These are phyloP conservation scores for Battus philenor DNA, from an alignment of 1,140 invertebrate species.

Conservation along the genomic window DNA sequence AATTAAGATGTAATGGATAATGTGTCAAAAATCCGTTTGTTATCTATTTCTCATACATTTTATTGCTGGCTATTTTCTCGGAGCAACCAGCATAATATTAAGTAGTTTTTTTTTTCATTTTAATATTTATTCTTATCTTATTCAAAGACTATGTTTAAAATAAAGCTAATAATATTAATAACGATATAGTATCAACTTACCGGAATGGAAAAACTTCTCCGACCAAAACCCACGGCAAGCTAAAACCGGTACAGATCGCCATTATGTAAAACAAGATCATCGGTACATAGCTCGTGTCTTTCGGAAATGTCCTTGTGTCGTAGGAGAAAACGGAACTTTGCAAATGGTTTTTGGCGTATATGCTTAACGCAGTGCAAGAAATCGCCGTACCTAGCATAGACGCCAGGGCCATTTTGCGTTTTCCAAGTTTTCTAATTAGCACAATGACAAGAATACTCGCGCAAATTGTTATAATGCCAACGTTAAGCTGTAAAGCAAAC, in stretches of 20 bases:
- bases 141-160: too few relatives aligned
- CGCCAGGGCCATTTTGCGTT: slow-evolving; percentile 46
- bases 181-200: slow-evolving; percentile 33
- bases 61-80: too few relatives aligned
- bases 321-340: slow-evolving; percentile 49
- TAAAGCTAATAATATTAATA: too few relatives aligned
- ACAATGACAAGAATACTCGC: slow-evolving; percentile 46
- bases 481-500: slow-evolving; percentile 50
- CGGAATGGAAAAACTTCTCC: slow-evolving; percentile 65
- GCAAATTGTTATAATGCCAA: slow-evolving; percentile 53
- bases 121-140: too few relatives aligned
- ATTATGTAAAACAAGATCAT: slow-evolving; percentile 48
- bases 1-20: too few relatives aligned
- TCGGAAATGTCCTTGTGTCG: slow-evolving; percentile 44
- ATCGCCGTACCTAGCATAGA: slow-evolving; percentile 39
- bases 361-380: slow-evolving; percentile 34
- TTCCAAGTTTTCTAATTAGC: slow-evolving; percentile 77
- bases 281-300: slow-evolving; percentile 40
- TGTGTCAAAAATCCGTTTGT: too few relatives aligned
- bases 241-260: slow-evolving; percentile 43
- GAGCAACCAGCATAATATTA: too few relatives aligned
- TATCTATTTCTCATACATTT: too few relatives aligned
- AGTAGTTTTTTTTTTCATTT: too few relatives aligned
- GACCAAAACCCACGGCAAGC: slow-evolving; percentile 55
- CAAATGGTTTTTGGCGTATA: slow-evolving; percentile 41